Base-by-base conservation (phyloP, 2,113 vertebrate species). In the Xenus cinereus region DNA sequence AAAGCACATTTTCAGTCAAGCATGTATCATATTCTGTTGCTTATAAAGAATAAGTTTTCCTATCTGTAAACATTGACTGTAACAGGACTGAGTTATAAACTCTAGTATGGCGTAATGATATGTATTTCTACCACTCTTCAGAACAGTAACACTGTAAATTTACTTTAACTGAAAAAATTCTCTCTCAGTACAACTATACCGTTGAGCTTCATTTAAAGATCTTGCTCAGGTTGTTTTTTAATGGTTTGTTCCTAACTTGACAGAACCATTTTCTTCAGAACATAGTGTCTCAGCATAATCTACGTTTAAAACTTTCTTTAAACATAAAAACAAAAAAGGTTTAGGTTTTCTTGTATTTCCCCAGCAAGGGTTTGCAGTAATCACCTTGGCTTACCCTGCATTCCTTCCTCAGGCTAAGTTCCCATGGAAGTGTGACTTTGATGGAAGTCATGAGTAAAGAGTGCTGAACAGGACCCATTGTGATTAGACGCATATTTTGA, bases 351-450 rank as follows among this genome's bases (percentile, higher is more conserved):
- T 53, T 46, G 13, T 66, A 41, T 90, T 92, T 95, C 60, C 22
- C 9, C 39, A 23, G 22, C 48, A 78, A 88, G 9, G 7, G 32
- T 78, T 91, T 72, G 41, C 66, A 93, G 8, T 82, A 81, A 79
- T 92, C 86, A 79, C 86, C 91, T 81, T 93, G 90, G 35, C 69
- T 95, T 84, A 68, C 59, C 60, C 63, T 71, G 78, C 10, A 5
- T 57, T 86, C 41, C 43, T 54, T 95, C 88, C 90, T 93, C 39
- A 63, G 94, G 88, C 82, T 85, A 54, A 72, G 59, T 66, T 95
- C 72, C 54, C 51, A 6, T 2, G 9, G 37, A 78, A 59, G 71
- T 7, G 20, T 86, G 91, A 73, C 83, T 96, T 86, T 77, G 83
- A 83, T 81, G 72, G 82, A 87, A 94, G 50, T 48, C n/a, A 13